Conservation (phyloP, 2,888 invertebrate species). For the Cabera pusaria region DNA sequence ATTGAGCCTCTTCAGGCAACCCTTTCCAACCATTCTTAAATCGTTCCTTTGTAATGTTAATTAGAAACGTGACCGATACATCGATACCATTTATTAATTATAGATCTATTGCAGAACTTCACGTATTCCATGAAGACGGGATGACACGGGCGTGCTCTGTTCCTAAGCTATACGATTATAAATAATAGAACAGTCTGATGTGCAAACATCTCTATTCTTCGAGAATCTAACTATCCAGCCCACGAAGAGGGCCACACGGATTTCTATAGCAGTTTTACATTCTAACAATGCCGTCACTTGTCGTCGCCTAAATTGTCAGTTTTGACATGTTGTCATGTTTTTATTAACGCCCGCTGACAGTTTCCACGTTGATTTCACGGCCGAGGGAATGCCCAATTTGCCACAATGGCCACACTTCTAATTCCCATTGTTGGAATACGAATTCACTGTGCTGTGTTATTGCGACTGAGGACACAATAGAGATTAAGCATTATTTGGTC, state of each 20-base stretch:
- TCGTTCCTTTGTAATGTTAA: conserved; percentile 2
- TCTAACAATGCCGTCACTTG: conserved; percentile 75
- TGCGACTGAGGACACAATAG: conserved; percentile 62
- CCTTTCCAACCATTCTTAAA: no score
- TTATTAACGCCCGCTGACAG: conserved; percentile 76
- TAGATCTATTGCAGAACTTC: conserved; percentile 23
- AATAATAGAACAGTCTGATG: conserved; percentile 63
- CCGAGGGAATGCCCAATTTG: conserved; percentile 72
- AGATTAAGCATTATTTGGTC: conserved; percentile 76
- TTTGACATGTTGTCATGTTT: conserved; percentile 82
- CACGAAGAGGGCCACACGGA: conserved; percentile 75
- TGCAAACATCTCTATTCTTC: conserved; percentile 67
- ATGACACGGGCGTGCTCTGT: conserved; percentile 70
- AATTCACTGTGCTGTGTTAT: conserved; percentile 70
- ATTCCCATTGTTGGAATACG: conserved; percentile 70
- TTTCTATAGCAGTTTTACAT: conserved; percentile 70
- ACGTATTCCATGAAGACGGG: conserved; percentile 50
- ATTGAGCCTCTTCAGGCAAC: no score
- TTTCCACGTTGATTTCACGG: conserved; percentile 66
- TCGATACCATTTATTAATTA: conserved; percentile 25
- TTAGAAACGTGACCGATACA: conserved; percentile 43
- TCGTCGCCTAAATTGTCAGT: conserved; percentile 77
- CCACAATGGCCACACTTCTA: conserved; percentile 73
- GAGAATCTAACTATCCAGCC: conserved; percentile 30
- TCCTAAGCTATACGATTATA: conserved; percentile 63